Evolutionary conservation across 2,797 vertebrate species (phyloP).

Genomic region (Knipowitschia caucasica): DNA sequence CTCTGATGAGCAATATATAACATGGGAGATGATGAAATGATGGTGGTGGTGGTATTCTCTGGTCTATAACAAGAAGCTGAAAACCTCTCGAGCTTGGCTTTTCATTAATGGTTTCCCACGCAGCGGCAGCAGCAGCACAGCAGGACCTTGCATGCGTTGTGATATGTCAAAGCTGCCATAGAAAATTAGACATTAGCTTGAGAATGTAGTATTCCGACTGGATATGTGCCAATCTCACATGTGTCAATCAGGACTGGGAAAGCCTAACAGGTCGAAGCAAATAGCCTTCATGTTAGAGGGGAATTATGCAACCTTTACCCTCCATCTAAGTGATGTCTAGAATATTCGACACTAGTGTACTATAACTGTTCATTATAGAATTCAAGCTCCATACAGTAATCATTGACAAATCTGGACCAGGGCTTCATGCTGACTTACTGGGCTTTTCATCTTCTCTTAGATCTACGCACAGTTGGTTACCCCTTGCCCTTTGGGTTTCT

Average conservation of each 20-base stretch:
- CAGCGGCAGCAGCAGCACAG: no score
- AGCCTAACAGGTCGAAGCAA: neutral
- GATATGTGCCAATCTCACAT: neutral
- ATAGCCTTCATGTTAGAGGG: no score
- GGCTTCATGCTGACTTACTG: neutral
- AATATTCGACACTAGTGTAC: neutral
- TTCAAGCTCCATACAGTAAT: neutral
- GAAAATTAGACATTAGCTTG: neutral
- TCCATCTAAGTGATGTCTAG: neutral
- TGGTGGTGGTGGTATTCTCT: neutral
- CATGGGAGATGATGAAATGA: conserved; percentile 22
- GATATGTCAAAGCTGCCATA: neutral
- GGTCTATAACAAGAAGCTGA: neutral
- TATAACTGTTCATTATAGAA: neutral
- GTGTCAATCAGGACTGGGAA: neutral
- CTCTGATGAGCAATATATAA: conserved; percentile 45
- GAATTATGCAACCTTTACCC: no score
- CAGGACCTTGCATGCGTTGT: neutral
- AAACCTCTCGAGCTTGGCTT: conserved; percentile 19
- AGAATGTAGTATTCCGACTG: neutral
- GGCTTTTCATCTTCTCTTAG: conserved; percentile 2
- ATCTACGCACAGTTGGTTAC: neutral
- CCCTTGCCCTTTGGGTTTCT: neutral
- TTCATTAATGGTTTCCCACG: conserved; percentile 7
- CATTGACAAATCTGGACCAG: neutral